Base-by-base conservation (phyloP, 2,888 invertebrate species). In the Dolomedes plantarius region DNA sequence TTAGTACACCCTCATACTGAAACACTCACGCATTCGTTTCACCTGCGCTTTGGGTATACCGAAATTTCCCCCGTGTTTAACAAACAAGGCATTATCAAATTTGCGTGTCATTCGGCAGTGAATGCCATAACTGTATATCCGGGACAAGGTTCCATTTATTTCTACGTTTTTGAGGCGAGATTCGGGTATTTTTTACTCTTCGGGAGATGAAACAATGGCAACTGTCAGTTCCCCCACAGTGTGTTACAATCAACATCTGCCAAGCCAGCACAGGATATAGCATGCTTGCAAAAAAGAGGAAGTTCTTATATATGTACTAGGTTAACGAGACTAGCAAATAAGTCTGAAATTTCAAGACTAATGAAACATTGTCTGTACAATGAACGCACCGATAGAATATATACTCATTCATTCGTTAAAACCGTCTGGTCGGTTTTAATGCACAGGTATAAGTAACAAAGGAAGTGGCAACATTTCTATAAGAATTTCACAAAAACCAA, bases 51-150 rank as follows among this genome's bases (percentile, higher is more conserved):
- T 28, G 28, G 31, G 23, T 27, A 62, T 62, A 62, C 23, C 62
- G 62, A 62, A 62, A 62, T 62, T 62, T 62, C 23, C 23, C 27
- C n/a, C 31, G n/a, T 29, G 67, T 31, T n/a, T 67, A 67, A 67
- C 67, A 67, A 62, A 67, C 67, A 67, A 31, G 50, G n/a, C 67
- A 67, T 67, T 67, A 67, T 67, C 23, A n/a, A 67, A n/a, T 31
- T 67, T 28, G 67, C 67, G 67, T 67, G 67, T 67, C 67, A 67
- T n/a, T 67, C 28, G n/a, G 67, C 67, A 67, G 67, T 67, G 29
- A 31, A 67, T 72, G 46, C 72, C 46, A 72, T 72, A 72, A 72
- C 46, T 19, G 72, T 19, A 56, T 56, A 73, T 73, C 73, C 56
- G 73, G 73, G 32, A 73, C 31, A 19, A 31, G 28, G 6, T 39